A percentile compares a stretch with the other conserved stretches of the same genome.
phyloP scores from a whole-genome alignment of 2,113 vertebrate genomes.

The Genyomyrus donnyi region DNA sequence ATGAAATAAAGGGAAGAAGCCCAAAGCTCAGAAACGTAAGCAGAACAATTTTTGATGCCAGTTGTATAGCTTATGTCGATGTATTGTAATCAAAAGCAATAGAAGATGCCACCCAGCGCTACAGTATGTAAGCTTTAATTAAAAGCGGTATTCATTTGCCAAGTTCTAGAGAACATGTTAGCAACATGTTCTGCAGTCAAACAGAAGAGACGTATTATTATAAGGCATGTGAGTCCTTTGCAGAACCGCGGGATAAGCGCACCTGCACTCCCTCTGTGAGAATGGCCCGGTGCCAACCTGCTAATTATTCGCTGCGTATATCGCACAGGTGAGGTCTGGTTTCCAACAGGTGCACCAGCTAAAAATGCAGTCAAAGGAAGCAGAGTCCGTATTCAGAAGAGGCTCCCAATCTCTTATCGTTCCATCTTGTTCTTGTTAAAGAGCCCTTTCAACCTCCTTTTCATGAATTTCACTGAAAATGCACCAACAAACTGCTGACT shows the following conservation, averaged over 20 bases:
- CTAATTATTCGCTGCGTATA: not conserved
- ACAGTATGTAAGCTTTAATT: not conserved
- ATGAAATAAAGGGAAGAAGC: not conserved
- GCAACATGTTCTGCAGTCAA: not conserved
- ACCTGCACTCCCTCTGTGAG: not conserved
- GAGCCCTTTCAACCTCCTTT: not conserved
- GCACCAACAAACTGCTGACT: not conserved
- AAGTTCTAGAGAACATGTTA: conserved; percentile 2
- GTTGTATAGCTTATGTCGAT: not conserved
- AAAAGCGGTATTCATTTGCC: not conserved
- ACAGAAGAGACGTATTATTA: not conserved
- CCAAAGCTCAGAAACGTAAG: not conserved
- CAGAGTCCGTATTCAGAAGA: not conserved
- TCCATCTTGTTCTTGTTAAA: conserved; percentile 6
- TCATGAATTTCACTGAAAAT: conserved; percentile 1
- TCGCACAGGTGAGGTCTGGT: conserved; percentile 11
- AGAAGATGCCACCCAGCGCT: not conserved
- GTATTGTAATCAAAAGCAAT: not conserved
- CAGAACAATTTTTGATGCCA: not conserved
- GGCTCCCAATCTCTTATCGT: not conserved
- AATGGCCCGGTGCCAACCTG: not conserved
- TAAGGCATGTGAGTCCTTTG: not conserved
- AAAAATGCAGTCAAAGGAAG: not conserved
- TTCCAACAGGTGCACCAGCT: not conserved
- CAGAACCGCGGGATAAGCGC: not conserved